Conservation (phyloP, 2,888 invertebrate species). For the Ormyrus labotus region DNA sequence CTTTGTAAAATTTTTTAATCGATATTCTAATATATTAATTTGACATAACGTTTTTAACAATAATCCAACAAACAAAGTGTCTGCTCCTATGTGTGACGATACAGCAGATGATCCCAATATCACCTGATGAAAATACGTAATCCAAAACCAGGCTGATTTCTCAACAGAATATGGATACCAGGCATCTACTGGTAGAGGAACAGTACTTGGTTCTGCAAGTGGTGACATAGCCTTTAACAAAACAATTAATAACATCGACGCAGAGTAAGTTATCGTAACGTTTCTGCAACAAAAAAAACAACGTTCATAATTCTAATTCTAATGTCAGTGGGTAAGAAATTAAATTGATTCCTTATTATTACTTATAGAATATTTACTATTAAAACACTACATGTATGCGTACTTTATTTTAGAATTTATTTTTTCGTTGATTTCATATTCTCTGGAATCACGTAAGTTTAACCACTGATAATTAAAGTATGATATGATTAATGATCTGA, state of each 20-base stretch:
- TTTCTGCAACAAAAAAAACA: conserved; percentile 7
- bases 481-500: conserved; percentile 28
- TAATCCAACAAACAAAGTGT: conserved; percentile 43
- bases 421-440: conserved; percentile 24
- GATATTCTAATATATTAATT: conserved; percentile 33
- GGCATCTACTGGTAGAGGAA: conserved; percentile 42
- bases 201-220: neutral
- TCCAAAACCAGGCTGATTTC: conserved; percentile 41
- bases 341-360: no score
- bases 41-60: conserved; percentile 25
- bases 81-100: conserved; percentile 23
- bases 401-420: conserved; percentile 39
- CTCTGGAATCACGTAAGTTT: neutral
- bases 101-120: conserved; percentile 42
- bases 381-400: no score
- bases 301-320: no score
- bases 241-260: conserved; percentile 39
- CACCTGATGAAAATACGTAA: conserved; percentile 41
- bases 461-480: conserved; percentile 37
- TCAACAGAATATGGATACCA: conserved; percentile 44
- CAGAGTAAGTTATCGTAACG: conserved; percentile 32
- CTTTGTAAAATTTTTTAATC: conserved; percentile 9
- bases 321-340: no score
- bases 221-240: conserved; percentile 40
- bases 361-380: no score